Percentiles rank a stretch among this genome's conserved stretches.
Evolutionary conservation across 2,113 vertebrate genomes (phyloP).

Genomic region (Ciconia stormi): DNA sequence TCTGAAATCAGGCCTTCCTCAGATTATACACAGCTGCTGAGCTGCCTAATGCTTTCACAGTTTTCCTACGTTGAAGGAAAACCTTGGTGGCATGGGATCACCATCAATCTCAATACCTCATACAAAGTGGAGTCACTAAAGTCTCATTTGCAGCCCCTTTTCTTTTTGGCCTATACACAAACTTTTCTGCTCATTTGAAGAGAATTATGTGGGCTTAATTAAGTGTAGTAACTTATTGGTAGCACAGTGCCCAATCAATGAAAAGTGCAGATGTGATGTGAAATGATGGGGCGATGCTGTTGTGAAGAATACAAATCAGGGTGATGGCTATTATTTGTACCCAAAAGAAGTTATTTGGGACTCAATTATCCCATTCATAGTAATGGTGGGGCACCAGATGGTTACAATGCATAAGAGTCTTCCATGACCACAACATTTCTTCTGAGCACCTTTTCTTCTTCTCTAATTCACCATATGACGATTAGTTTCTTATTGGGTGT

Average conservation of each 20-base stretch:
- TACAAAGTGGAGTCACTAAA: constrained; percentile 80
- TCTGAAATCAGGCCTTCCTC: constrained; percentile 77
- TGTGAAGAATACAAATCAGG: constrained; percentile 86
- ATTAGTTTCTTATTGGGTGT: constrained; percentile 87
- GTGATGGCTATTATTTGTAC: constrained; percentile 77
- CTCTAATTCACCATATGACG: constrained; percentile 83
- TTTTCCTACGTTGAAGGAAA: constrained; percentile 75
- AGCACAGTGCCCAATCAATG: constrained; percentile 79
- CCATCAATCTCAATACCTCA: constrained; percentile 83
- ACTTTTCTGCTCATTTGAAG: constrained; percentile 79
- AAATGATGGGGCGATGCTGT: constrained; percentile 78
- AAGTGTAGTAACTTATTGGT: constrained; percentile 92
- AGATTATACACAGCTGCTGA: constrained; percentile 84
- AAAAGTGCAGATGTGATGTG: constrained; percentile 90
- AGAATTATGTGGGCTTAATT: constrained; percentile 90
- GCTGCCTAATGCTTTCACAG: constrained; percentile 81
- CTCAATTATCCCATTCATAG: constrained; percentile 86
- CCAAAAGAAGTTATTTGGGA: constrained; percentile 87
- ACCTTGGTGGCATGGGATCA: constrained; percentile 83
- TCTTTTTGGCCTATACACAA: constrained; percentile 75
- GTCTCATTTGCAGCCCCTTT: constrained; percentile 82
- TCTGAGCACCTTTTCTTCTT: constrained; percentile 82
- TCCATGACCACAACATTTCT: constrained; percentile 79
- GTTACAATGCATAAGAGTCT: constrained; percentile 85
- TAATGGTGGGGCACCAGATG: constrained; percentile 85